Percentiles rank a stretch among this genome's conserved stretches.
Evolutionary conservation across 2,888 invertebrate species (phyloP).

Genomic region (Drosophila emarginata): DNA sequence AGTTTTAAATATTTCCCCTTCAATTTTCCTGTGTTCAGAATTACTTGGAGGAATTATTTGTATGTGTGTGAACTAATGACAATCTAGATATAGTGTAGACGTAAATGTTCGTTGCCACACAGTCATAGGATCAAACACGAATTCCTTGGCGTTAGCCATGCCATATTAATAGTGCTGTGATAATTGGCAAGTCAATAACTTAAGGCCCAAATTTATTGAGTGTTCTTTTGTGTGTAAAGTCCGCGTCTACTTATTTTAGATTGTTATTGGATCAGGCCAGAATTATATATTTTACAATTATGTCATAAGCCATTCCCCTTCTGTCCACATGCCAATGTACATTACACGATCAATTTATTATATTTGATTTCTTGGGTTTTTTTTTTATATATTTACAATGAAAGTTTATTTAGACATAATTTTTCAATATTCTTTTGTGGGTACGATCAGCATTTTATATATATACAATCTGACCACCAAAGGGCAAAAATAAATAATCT

Average conservation of each 20-base stretch:
- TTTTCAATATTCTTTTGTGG: not conserved
- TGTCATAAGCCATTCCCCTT: not conserved
- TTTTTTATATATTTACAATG: not conserved
- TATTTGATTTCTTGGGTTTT: not conserved
- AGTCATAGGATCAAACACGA: constrained; percentile 2
- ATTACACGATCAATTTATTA: not conserved
- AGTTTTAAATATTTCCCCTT: not conserved
- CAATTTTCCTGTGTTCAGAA: not conserved
- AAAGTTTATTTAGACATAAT: no score
- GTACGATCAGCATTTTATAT: not conserved
- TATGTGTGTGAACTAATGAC: not conserved
- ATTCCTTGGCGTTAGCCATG: constrained; percentile 3
- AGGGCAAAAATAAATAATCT: not conserved
- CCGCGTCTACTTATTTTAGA: not conserved
- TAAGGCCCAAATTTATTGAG: constrained; percentile 5
- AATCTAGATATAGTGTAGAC: constrained; percentile 7
- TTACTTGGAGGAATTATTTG: not conserved
- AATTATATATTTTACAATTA: not conserved
- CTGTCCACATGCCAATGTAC: not conserved
- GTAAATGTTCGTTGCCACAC: constrained; percentile 7
- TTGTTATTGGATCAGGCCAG: not conserved
- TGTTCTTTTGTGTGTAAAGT: not conserved
- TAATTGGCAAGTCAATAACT: not conserved
- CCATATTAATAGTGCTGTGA: constrained; percentile 16
- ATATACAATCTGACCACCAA: not conserved